phyloP scores from a whole-genome alignment of 2,888 invertebrate genomes.

The Caenorhabditis macrosperma region DNA sequence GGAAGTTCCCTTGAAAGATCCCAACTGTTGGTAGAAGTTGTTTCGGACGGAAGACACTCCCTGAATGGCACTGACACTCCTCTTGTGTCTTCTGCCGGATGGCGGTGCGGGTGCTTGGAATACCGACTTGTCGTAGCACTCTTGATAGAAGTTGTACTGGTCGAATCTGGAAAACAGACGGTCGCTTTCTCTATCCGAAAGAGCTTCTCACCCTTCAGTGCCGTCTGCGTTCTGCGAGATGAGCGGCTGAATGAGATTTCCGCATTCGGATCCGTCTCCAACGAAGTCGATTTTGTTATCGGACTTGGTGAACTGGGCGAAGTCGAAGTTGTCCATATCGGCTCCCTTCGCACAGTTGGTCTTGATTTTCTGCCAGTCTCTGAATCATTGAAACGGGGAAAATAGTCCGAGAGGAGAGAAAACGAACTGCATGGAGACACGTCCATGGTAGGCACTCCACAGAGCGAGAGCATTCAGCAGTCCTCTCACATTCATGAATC shows the following conservation, averaged over 20 bases:
- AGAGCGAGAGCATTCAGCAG: constrained; percentile 74
- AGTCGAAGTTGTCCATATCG: constrained; percentile 72
- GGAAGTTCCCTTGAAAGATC: constrained; percentile 46
- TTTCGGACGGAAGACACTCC: constrained; percentile 36
- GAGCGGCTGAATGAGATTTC: constrained; percentile 64
- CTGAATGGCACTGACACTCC: constrained; percentile 19
- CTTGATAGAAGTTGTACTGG: constrained; percentile 76
- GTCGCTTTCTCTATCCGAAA: background rate
- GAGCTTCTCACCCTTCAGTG: constrained; percentile 36
- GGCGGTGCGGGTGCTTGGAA: constrained; percentile 58
- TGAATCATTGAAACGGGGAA: constrained; percentile 20
- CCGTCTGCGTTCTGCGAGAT: constrained; percentile 54
- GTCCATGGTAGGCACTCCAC: constrained; percentile 77
- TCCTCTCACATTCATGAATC: constrained; percentile 75
- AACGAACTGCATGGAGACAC: constrained; percentile 71
- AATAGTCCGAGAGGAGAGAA: background rate
- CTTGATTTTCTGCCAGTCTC: constrained; percentile 69
- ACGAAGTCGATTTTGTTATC: constrained; percentile 64
- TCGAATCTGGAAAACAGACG: constrained; percentile 58
- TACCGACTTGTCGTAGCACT: constrained; percentile 69
- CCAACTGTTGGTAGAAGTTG: constrained; percentile 20
- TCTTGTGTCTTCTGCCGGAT: constrained; percentile 42
- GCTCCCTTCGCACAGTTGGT: constrained; percentile 37
- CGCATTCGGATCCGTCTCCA: constrained; percentile 62
- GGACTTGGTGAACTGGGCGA: constrained; percentile 53